Base-by-base conservation (phyloP, 2,888 invertebrate species). In the Auanema sp. region DNA sequence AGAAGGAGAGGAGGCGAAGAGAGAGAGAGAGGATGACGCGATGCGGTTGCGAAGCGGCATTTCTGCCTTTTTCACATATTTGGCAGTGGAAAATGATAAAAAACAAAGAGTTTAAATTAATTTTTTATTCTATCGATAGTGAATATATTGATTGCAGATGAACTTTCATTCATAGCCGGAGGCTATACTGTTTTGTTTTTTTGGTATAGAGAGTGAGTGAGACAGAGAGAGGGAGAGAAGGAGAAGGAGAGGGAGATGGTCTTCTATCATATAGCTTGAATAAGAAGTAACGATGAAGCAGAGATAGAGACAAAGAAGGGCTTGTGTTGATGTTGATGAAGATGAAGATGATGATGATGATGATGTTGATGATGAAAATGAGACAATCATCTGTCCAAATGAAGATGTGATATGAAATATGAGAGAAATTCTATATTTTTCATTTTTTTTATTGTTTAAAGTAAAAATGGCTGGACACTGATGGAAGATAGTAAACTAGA, bases 81-180 rank as follows among this genome's bases (percentile, higher is more conserved):
- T 18, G 21, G 21, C 47, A 47, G 21, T 47, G 21, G 33, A 47
- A 16, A 47, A 47, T 21, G 47, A 21, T 47, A 47, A 21, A 21
- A 47, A 47, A 47, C 21, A 18, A 47, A 47, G 21, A 47, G 47
- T 47, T 47, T 47, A 47, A 47, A 47, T 47, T 21, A 47, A 47
- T 47, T 47, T 47, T 47, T 47, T 47, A 47, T 47, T 47, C 16
- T 6, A 47, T 16, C 8, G 47, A 10, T 18, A 47, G 10, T 47
- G 21, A 47, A 3, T 3, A 10, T 47, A 16, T 18, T 47, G 16
- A 21, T 18, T 47, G 47, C 3, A 10, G 10, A 47, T 21, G 21
- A 21, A 47, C 16, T 47, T 16, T 16, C 43, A 43, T 47, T 16
- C 47, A 5, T 3, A 47, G 16, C 16, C 47, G 16, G 3, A 47